Percentiles rank a stretch among this genome's conserved stretches.
phyloP scores from a whole-genome alignment of 2,888 invertebrate species.

The Lacanobia wlatinum region DNA sequence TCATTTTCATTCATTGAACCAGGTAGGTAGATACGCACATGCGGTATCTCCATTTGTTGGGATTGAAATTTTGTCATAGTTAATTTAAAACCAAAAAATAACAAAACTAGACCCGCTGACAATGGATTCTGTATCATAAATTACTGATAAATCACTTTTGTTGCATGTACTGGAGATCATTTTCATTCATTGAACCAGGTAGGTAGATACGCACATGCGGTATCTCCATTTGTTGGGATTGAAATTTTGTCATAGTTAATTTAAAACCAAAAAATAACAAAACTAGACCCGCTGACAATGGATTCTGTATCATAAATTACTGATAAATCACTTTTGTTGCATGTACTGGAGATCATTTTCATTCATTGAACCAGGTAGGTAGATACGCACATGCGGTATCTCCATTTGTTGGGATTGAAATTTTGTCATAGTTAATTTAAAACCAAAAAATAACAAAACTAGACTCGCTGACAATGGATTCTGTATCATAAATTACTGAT shows the following conservation, averaged over 20 bases:
- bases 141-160: too few relatives aligned
- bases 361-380: not conserved
- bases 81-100: not conserved
- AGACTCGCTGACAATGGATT: too few relatives aligned
- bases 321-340: too few relatives aligned
- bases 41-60: not conserved
- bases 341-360: not conserved
- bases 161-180: not conserved
- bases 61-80: not conserved
- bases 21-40: not conserved
- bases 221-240: not conserved
- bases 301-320: too few relatives aligned
- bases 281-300: too few relatives aligned
- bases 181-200: not conserved
- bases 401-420: not conserved
- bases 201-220: not conserved
- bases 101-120: not conserved
- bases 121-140: too few relatives aligned
- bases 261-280: not conserved
- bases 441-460: not conserved
- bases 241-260: not conserved
- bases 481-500: too few relatives aligned
- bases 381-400: not conserved
- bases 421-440: not conserved
- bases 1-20: not conserved